Base-by-base conservation (phyloP, 2,888 invertebrate genomes). In the Nomada fucata region DNA sequence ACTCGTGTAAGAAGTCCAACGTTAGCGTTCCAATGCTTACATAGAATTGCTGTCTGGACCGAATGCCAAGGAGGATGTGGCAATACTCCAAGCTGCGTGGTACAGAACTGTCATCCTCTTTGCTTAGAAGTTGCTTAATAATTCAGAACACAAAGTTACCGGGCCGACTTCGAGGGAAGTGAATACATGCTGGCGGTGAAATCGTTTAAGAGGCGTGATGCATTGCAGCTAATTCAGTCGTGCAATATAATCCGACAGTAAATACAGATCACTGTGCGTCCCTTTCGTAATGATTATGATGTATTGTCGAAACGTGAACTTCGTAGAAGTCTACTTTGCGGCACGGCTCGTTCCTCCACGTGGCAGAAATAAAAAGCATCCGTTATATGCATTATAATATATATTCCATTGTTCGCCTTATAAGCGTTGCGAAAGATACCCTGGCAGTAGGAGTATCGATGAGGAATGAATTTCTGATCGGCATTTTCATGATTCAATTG, bases 41-140 rank as follows among this genome's bases (percentile, higher is more conserved):
- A 55, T n/a, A 29, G 72, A 64, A 59, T n/a, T 67, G 42, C 50
- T 57, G 76, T 78, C 76, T 75, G 75, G 72, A 67, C 23, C 67
- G 72, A 44, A 71, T 84, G 85, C 85, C 85, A 85, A 79, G 65
- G 29, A 59, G 65, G 74, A 79, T 55, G 79, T 85, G 85, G 85
- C 85, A 84, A 64, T 72, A 23, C 64, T 85, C 85, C 85, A 85
- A 85, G 63, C 70, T 47, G 82, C 79, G 68, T 20, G 71, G 42
- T 57, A 55, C 70, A 52, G 64, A 75, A 67, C 79, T 77, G 85
- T 84, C 84, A 81, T 79, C 80, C 73, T 76, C 74, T 64, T 73
- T 61, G 78, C 76, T 76, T 72, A 64, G 79, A 47, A 57, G 68
- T 76, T 78, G 74, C 72, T 84, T 74, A 78, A 85, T 85, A 85